phyloP scores from a whole-genome alignment of 2,888 invertebrate species.

The Hipparchia sbordonii region DNA sequence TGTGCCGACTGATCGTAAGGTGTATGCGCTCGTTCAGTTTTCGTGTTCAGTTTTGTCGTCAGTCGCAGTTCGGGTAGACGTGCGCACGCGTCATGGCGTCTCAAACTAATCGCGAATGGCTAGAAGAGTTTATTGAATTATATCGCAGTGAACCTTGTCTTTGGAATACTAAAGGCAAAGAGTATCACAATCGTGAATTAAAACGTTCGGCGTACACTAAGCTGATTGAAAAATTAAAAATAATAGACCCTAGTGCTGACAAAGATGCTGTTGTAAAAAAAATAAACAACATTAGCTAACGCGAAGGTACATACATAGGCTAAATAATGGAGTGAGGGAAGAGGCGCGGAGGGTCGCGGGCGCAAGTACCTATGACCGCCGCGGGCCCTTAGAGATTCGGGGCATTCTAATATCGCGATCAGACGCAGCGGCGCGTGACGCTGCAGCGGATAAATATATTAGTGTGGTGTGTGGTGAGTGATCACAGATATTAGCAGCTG shows the following conservation, averaged over 20 bases:
- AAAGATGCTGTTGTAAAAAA: not conserved
- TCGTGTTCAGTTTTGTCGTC: not conserved
- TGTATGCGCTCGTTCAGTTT: not conserved
- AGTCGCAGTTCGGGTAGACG: not conserved
- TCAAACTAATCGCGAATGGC: constrained; percentile 1
- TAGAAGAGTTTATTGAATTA: not conserved
- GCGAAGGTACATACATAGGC: too few species aligned
- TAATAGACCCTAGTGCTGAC: not conserved
- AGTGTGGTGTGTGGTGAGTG: too few species aligned
- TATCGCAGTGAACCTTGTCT: not conserved
- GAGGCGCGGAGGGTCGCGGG: too few species aligned
- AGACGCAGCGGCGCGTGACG: too few species aligned
- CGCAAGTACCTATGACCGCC: too few species aligned
- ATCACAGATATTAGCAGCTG: too few species aligned
- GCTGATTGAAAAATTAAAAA: not conserved
- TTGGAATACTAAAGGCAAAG: not conserved
- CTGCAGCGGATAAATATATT: too few species aligned
- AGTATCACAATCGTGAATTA: not conserved
- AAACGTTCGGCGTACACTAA: not conserved
- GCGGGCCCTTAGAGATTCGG: too few species aligned
- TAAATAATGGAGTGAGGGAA: too few species aligned
- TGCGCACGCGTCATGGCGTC: not conserved
- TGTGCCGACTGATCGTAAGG: too few species aligned
- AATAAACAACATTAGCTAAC: not conserved
- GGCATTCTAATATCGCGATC: too few species aligned